A percentile compares a stretch with the other conserved stretches of the same genome.
These are phyloP conservation scores for Philaenus spumarius DNA, from an alignment of 1,140 invertebrate genomes.

Conservation along the genomic window DNA sequence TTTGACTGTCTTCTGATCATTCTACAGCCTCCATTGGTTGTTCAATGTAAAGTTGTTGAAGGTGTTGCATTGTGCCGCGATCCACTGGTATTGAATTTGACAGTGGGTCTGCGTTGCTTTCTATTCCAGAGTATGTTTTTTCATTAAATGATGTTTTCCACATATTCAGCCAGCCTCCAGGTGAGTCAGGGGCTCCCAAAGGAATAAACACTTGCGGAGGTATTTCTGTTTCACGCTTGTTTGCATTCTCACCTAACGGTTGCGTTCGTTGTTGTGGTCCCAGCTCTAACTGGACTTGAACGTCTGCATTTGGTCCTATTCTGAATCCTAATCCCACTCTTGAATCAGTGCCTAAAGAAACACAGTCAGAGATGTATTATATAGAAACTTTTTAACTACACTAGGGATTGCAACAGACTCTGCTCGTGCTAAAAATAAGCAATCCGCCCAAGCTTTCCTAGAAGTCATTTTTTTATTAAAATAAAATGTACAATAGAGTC, in stretches of 20 bases:
- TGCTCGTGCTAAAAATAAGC: no score
- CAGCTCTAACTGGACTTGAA: constrained; percentile 67
- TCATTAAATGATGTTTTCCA: constrained; percentile 8
- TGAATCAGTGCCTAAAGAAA: constrained; percentile 64
- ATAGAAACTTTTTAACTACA: constrained; percentile 3
- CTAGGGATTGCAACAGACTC: no score
- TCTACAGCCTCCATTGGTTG: constrained; percentile 5
- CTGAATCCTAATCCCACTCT: constrained; percentile 69
- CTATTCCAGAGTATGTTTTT: not conserved
- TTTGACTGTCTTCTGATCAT: not conserved
- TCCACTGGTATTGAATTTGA: not conserved
- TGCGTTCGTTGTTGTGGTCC: constrained; percentile 66
- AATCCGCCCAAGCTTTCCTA: not conserved
- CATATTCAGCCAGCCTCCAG: constrained; percentile 1
- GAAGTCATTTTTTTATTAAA: no score
- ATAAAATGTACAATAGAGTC: no score
- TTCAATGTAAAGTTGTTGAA: constrained; percentile 23
- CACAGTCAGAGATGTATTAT: not conserved
- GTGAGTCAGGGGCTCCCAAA: constrained; percentile 8
- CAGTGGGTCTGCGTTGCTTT: not conserved
- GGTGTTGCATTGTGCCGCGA: constrained; percentile 16
- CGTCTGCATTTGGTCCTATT: constrained; percentile 69
- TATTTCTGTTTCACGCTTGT: not conserved
- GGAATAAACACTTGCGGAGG: not conserved
- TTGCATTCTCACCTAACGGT: constrained; percentile 39